Base-by-base conservation (phyloP, 1,140 invertebrate genomes). In the Dendroctonus valens region DNA sequence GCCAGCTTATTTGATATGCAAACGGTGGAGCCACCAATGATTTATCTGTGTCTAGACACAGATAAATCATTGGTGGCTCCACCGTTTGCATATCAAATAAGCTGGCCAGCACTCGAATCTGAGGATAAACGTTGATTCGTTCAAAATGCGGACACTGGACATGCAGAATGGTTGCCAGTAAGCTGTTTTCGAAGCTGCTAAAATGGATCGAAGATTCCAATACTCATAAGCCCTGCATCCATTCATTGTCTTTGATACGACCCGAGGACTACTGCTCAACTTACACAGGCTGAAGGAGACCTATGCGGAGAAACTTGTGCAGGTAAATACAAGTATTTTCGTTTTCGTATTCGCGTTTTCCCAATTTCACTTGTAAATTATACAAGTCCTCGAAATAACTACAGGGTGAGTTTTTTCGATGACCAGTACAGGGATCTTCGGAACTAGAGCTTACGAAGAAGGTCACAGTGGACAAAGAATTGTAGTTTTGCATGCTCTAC, bases 231-330 rank as follows among this genome's bases (percentile, higher is more conserved):
- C 67, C 77, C 50, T 70, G 81, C n/a, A 76, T 76, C 50, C 79
- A 82, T 51, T 94, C 92, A 3, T 78, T 96, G 26, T 81, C 80
- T 54, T 80, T 93, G 39, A 76, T 96, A 0, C 78, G 85, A 11
- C 72, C 84, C 40, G 87, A 91, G 58, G 81, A 85, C 61, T 96
- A 96, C 78, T 86, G 84, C 73, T 66, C 76, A 41, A 79, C 89
- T 38, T 96, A 96, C 78, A 86, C 71, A 65, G 84, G 15, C 77
- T 96, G 8, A 97, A 97, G 78, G 70, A 81, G 2, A 93, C 90
- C 77, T 94, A 96, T 84, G 89, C 88, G 4, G 79, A 81, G 67
- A 78, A 87, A 41, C 82, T 96, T 72, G 84, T 90, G 14, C 77
- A 88, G 81, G 89, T 87, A 76, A 14, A 15, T 15, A 6, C 9